Base-by-base conservation (phyloP, 2,113 vertebrate genomes). In the Aplodontia rufa region DNA sequence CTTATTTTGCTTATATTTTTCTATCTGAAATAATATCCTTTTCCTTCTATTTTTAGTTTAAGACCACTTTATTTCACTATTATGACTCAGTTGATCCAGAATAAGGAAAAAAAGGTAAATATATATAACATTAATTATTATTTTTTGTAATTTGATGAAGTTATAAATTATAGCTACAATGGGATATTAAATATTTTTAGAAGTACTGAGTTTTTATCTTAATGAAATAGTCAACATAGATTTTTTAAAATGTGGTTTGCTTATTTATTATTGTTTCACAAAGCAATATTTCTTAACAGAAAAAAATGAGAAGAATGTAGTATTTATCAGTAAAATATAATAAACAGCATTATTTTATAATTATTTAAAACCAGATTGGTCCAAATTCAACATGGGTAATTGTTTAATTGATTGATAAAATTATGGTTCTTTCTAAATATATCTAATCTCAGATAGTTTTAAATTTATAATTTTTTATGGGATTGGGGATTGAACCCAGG, bases 201-300 rank as follows among this genome's bases (percentile, higher is more conserved):
- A 82, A 80, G 80, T 53, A 26, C 40, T 78, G 75, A 72, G n/a
- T 45, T 71, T 82, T 94, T 87, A 90, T 87, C 32, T 94, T 74
- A 83, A 62, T 81, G 51, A 71, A 84, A 78, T 72, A 74, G 45
- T 30, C 35, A 55, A 22, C 45, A 30, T 62, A 51, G 51, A 12
- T 17, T 64, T 89, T 96, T 35, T n/a, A 8, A 26, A 60, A 53
- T 53, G 12, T 32, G 40, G 1, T 40, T 68, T 90, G 14, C 42
- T 49, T 60, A 86, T 6, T 53, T 40, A 6, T 28, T 72, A 51
- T 62, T 5, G 26, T 60, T 91, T 74, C 32, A 79, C n/a, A 90
- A 40, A 58, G 40, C 42, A 55, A 7, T 40, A 28, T 79, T 83
- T 80, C 47, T 53, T 60, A n/a, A 8, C 12, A 53, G 72, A 69